Percentiles rank a stretch among this genome's conserved stretches.
Conservation (phyloP, 1,140 invertebrate genomes). For the Lasaia peninsularis region DNA sequence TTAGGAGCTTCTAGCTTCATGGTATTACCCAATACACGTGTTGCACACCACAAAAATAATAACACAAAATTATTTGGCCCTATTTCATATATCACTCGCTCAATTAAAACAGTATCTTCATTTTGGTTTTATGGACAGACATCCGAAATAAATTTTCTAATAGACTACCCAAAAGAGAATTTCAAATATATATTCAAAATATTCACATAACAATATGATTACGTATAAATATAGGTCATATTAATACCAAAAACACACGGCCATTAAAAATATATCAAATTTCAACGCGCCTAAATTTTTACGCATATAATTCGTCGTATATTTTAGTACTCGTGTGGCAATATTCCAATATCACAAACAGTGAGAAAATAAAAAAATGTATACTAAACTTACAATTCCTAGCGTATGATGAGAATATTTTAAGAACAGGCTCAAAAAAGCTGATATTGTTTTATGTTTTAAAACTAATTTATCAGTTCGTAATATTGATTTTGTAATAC, state of each 20-base stretch:
- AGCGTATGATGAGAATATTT: not conserved
- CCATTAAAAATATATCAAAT: not conserved
- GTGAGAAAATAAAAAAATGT: not conserved
- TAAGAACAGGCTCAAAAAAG: too few species aligned
- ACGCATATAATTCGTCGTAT: not conserved
- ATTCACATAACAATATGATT: slow-evolving; percentile 1
- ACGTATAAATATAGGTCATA: not conserved
- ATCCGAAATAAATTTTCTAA: not conserved
- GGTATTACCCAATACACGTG: slow-evolving; percentile 44
- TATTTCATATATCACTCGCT: slow-evolving; percentile 21
- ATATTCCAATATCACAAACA: not conserved
- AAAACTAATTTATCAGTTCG: too few species aligned
- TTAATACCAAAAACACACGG: slow-evolving; percentile 7
- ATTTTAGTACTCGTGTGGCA: slow-evolving; percentile 2
- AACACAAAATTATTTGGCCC: slow-evolving; percentile 4
- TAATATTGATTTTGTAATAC: too few species aligned
- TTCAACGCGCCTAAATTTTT: not conserved
- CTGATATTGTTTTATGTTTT: too few species aligned
- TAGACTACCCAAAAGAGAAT: not conserved
- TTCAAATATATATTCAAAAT: slow-evolving; percentile 11
- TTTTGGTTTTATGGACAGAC: slow-evolving; percentile 5
- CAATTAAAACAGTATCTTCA: slow-evolving; percentile 25
- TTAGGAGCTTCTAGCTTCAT: too few species aligned
- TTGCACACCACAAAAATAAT: slow-evolving; percentile 49
- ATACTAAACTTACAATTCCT: not conserved